A percentile compares a stretch with the other conserved stretches of the same genome.
phyloP scores from a whole-genome alignment of 2,888 invertebrate species.

The Hypena proboscidalis region DNA sequence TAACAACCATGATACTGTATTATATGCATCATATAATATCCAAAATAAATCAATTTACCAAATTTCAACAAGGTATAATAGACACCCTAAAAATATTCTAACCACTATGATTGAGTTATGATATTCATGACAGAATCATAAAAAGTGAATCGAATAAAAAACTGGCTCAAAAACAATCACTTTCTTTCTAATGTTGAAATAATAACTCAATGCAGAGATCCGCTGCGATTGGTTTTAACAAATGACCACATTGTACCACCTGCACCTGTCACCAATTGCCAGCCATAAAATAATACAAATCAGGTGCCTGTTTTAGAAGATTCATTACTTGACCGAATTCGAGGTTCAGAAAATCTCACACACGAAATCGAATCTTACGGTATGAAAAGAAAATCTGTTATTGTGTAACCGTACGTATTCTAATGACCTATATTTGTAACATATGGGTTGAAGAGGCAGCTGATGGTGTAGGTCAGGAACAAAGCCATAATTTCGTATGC shows the following conservation, averaged over 20 bases:
- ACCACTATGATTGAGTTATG: constrained; percentile 10
- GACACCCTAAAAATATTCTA: constrained; percentile 7
- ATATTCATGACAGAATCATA: constrained; percentile 24
- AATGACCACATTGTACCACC: constrained; percentile 55
- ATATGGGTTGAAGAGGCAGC: constrained; percentile 75
- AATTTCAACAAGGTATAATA: too few relatives aligned
- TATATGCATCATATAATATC: too few relatives aligned
- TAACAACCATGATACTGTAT: too few relatives aligned
- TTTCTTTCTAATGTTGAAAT: constrained; percentile 54
- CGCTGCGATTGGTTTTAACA: constrained; percentile 51
- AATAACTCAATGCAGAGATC: constrained; percentile 66
- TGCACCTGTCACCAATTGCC: constrained; percentile 71
- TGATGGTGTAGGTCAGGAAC: constrained; percentile 73
- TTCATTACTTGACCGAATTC: constrained; percentile 64
- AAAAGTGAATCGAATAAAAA: constrained; percentile 24
- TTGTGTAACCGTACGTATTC: constrained; percentile 34
- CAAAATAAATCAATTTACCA: too few relatives aligned
- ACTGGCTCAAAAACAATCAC: constrained; percentile 35
- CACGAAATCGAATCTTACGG: constrained; percentile 38
- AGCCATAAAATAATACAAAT: constrained; percentile 66
- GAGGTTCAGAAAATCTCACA: constrained; percentile 31
- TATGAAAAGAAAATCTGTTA: constrained; percentile 30
- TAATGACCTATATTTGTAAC: constrained; percentile 78
- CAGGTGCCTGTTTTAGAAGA: constrained; percentile 65
- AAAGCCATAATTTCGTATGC: constrained; percentile 70